These are phyloP conservation scores for Torymus aiolomorphi DNA, from an alignment of 2,888 invertebrate species.

Conservation along the genomic window DNA sequence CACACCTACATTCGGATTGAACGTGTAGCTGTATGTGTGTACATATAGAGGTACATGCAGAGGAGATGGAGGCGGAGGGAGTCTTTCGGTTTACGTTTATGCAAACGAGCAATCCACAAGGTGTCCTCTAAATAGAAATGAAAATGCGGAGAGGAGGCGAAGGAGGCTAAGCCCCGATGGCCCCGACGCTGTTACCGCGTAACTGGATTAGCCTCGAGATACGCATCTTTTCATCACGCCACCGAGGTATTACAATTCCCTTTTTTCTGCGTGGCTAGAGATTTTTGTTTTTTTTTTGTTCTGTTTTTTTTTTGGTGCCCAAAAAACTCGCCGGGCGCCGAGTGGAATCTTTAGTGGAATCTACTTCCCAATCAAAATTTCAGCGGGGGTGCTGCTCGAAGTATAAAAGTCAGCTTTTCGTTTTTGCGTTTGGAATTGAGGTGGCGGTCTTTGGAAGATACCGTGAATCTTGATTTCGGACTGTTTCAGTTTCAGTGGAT, in stretches of 20 bases:
- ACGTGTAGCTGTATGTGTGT: too few species aligned
- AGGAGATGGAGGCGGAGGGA: neutral
- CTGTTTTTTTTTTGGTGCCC: neutral
- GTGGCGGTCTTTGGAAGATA: neutral
- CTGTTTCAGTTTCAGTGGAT: too few species aligned
- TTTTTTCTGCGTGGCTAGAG: neutral
- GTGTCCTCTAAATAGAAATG: slow-evolving; percentile 29
- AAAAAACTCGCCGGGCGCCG: too few species aligned
- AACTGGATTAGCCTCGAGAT: slow-evolving; percentile 24
- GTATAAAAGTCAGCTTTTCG: neutral
- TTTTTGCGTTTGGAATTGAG: neutral
- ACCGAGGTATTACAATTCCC: slow-evolving; percentile 11
- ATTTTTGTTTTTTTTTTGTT: neutral
- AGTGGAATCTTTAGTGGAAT: neutral
- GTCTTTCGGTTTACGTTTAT: slow-evolving; percentile 40
- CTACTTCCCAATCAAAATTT: slow-evolving; percentile 7
- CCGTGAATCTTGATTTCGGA: too few species aligned
- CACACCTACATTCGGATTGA: too few species aligned
- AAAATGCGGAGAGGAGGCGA: slow-evolving; percentile 1
- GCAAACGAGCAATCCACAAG: slow-evolving; percentile 47
- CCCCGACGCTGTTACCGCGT: neutral
- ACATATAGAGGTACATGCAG: too few species aligned
- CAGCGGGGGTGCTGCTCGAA: too few species aligned
- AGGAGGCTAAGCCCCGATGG: too few species aligned
- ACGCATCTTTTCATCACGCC: slow-evolving; percentile 25